phyloP scores from a whole-genome alignment of 2,113 vertebrate genomes.

The Crotalus tigris region DNA sequence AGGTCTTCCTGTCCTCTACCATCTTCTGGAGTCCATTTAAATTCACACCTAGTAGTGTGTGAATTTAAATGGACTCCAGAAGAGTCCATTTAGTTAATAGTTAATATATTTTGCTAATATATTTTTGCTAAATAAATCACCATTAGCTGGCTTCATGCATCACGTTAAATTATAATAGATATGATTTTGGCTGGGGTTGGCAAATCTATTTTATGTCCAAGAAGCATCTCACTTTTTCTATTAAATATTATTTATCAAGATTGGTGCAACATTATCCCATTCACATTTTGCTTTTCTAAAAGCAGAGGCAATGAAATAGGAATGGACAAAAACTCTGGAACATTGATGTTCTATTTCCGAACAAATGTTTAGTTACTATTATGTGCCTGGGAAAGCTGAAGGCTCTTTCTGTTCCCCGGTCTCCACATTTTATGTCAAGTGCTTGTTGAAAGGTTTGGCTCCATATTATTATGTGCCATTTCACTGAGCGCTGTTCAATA shows the following conservation, averaged over 20 bases:
- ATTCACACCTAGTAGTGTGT: too few species aligned
- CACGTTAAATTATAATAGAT: background rate
- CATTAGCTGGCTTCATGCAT: background rate
- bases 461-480: background rate
- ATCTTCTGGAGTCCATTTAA: too few species aligned
- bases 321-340: background rate
- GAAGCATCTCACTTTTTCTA: background rate
- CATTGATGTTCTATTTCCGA: background rate
- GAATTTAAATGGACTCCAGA: too few species aligned
- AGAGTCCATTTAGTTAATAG: background rate
- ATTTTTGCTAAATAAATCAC: background rate
- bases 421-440: background rate
- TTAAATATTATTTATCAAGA: background rate
- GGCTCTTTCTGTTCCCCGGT: background rate
- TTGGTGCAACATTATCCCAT: background rate
- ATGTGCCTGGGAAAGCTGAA: background rate
- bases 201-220: background rate
- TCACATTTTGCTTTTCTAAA: background rate
- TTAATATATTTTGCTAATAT: background rate
- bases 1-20: too few species aligned
- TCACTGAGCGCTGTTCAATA: background rate
- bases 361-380: background rate
- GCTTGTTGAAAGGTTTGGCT: background rate
- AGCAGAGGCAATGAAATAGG: background rate
- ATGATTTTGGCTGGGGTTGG: background rate